Percentiles rank a stretch among this genome's conserved stretches.
These are phyloP conservation scores for Bimastos eiseni DNA, from an alignment of 2,888 invertebrate species.

Conservation along the genomic window DNA sequence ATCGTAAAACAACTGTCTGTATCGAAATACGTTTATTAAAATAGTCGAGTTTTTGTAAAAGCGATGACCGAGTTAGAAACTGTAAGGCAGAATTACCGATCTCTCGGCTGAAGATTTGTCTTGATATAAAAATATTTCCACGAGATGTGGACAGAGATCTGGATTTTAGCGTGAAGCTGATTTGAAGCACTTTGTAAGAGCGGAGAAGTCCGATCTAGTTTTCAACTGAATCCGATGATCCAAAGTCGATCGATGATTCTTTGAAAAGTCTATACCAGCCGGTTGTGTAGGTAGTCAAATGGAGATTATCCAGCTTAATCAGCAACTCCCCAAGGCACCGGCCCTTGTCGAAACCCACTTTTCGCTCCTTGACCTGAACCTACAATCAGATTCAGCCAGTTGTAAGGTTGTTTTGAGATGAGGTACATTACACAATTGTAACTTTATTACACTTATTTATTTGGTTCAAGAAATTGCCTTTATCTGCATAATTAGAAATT, in stretches of 20 bases:
- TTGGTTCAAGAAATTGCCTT: no score
- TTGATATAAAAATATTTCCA: neutral
- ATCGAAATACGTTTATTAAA: constrained; percentile 13
- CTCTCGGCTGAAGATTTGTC: neutral
- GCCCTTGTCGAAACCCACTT: constrained; percentile 71
- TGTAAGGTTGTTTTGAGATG: neutral
- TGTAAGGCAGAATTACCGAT: neutral
- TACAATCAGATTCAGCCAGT: constrained; percentile 42
- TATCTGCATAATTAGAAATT: no score
- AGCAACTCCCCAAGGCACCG: constrained; percentile 79
- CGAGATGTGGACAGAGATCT: neutral
- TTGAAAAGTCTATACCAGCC: constrained; percentile 90
- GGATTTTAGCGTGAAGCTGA: neutral
- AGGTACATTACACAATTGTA: neutral
- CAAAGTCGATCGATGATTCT: constrained; percentile 52
- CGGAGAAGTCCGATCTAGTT: constrained; percentile 36
- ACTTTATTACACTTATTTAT: neutral
- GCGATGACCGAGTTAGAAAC: neutral
- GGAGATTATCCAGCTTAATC: constrained; percentile 79
- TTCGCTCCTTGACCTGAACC: constrained; percentile 88
- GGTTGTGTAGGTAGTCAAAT: constrained; percentile 77
- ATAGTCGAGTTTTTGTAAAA: neutral
- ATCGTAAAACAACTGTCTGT: neutral
- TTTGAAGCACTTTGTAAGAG: neutral
- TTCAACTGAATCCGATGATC: constrained; percentile 53